These are phyloP conservation scores for Mamestra configurata DNA, from an alignment of 1,140 invertebrate genomes.

Conservation along the genomic window DNA sequence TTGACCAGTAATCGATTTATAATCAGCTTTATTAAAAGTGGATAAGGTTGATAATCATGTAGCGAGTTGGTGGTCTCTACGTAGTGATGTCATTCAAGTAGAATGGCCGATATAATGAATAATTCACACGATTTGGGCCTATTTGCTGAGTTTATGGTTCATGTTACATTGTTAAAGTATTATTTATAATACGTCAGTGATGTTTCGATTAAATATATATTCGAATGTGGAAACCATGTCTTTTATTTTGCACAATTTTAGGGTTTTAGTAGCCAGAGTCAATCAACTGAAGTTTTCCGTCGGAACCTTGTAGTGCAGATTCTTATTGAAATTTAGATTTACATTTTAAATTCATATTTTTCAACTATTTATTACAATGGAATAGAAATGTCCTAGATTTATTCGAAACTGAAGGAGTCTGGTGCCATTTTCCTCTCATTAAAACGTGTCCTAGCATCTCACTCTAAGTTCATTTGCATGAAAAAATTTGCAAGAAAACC, in stretches of 20 bases:
- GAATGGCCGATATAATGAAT: constrained; percentile 76
- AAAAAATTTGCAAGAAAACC: too few relatives aligned
- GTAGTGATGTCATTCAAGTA: constrained; percentile 66
- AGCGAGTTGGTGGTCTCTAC: constrained; percentile 43
- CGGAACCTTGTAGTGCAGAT: background rate
- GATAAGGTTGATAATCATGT: constrained; percentile 51
- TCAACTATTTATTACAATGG: background rate
- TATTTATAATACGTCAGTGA: constrained; percentile 32
- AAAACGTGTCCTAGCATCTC: background rate
- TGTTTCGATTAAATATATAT: constrained; percentile 27
- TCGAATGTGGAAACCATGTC: background rate
- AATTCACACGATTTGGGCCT: constrained; percentile 72
- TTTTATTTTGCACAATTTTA: constrained; percentile 20
- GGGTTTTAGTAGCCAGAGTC: background rate
- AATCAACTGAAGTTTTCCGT: background rate
- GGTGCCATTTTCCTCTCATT: background rate
- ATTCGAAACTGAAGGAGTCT: background rate
- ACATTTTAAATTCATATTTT: background rate
- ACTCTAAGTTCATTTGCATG: too few relatives aligned
- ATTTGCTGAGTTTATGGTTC: constrained; percentile 51
- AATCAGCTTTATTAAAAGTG: constrained; percentile 58
- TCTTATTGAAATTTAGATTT: background rate
- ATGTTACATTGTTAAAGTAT: constrained; percentile 34
- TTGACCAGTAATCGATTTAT: constrained; percentile 60
- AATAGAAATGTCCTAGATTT: background rate